A percentile compares a stretch with the other conserved stretches of the same genome.
Evolutionary conservation across 1,140 invertebrate genomes (phyloP).

Genomic region (Uloborus diversus): DNA sequence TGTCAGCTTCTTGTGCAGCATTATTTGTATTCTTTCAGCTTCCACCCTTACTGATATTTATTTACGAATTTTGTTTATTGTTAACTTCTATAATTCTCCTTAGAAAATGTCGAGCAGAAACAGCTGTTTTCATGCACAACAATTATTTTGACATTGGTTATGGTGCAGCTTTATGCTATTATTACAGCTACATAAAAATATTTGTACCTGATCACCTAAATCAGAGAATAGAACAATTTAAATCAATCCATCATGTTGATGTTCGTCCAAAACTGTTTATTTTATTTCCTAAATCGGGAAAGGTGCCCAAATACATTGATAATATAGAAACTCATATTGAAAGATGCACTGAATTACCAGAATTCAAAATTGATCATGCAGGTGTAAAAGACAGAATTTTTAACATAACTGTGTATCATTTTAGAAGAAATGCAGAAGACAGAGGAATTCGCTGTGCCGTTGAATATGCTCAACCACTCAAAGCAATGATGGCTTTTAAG

Average conservation of each 20-base stretch:
- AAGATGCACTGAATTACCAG: background rate
- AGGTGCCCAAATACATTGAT: background rate
- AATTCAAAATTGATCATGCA: background rate
- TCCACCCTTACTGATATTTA: background rate
- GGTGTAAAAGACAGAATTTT: background rate
- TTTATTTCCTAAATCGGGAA: slow-evolving; percentile 7
- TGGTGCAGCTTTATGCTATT: slow-evolving; percentile 17
- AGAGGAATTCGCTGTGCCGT: background rate
- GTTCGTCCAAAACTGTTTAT: slow-evolving; percentile 7
- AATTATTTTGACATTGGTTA: slow-evolving; percentile 19
- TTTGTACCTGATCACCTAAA: background rate
- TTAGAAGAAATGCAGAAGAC: background rate
- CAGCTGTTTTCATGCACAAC: background rate
- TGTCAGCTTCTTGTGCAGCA: too few species aligned
- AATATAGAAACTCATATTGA: background rate
- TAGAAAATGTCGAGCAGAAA: background rate
- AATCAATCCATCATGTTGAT: background rate
- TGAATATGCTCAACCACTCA: slow-evolving; percentile 32
- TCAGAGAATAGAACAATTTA: background rate
- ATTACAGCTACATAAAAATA: slow-evolving; percentile 2
- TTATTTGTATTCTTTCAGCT: too few species aligned
- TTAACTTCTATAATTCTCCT: background rate
- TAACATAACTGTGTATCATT: slow-evolving; percentile 15
- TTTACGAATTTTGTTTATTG: background rate
- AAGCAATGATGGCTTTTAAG: slow-evolving; percentile 6